Percentiles rank a stretch among this genome's conserved stretches.
phyloP scores from a whole-genome alignment of 2,797 vertebrate species.

The Dryobates pubescens region DNA sequence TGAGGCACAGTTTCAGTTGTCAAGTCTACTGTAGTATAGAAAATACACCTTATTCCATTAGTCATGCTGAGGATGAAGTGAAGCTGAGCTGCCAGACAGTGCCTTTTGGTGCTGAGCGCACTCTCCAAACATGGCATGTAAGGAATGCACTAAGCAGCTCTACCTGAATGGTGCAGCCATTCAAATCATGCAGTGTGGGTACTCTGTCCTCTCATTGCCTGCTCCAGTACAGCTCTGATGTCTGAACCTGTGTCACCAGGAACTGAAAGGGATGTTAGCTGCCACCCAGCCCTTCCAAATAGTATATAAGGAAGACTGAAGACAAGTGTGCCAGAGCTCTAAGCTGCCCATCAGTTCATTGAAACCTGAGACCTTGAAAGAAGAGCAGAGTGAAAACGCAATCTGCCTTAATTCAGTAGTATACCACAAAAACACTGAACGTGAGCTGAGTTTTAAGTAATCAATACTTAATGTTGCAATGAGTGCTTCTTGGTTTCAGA shows the following conservation, averaged over 20 bases:
- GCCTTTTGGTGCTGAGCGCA: not conserved
- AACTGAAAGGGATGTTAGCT: not conserved
- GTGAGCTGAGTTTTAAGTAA: not conserved
- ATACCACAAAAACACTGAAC: not conserved
- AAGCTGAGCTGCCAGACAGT: not conserved
- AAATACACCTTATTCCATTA: constrained; percentile 34
- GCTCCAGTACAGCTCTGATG: not conserved
- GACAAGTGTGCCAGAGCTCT: not conserved
- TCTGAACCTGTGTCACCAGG: not conserved
- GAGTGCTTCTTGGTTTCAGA: not conserved
- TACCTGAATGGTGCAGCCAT: not conserved
- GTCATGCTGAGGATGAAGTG: constrained; percentile 1
- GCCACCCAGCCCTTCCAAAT: not conserved
- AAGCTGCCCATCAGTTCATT: not conserved
- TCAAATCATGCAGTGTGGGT: not conserved
- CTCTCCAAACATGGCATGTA: not conserved
- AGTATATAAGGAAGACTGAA: not conserved
- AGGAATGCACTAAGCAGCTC: not conserved
- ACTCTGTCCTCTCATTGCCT: not conserved
- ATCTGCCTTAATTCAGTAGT: not conserved
- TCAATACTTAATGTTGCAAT: not conserved
- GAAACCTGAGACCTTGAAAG: not conserved
- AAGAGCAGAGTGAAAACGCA: not conserved
- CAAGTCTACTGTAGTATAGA: not conserved
- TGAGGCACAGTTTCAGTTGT: not conserved